Evolutionary conservation across 1,140 invertebrate genomes (phyloP).

Genomic region (Drosophila lacertosa): DNA sequence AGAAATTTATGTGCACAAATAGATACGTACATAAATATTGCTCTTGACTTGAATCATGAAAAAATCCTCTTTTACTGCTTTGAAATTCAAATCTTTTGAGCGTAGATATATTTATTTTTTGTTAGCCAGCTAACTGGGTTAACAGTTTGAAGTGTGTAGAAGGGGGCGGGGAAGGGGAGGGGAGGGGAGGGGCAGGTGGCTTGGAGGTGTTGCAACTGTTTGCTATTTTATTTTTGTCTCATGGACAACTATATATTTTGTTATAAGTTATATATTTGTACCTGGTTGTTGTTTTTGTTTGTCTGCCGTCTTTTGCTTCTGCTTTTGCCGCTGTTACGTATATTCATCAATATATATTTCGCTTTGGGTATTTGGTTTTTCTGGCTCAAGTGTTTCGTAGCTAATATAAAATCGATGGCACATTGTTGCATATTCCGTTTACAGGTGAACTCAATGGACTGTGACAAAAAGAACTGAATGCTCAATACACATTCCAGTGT

Average conservation of each 20-base stretch:
- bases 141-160: background rate
- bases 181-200: background rate
- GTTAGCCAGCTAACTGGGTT: slow-evolving; percentile 5
- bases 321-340: slow-evolving; percentile 35
- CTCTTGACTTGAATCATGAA: background rate
- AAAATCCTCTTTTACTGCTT: background rate
- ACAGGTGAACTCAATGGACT: slow-evolving; percentile 42
- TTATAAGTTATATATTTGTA: slow-evolving; percentile 18
- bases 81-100: slow-evolving; percentile 7
- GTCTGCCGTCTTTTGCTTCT: too few relatives aligned
- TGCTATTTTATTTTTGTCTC: slow-evolving; percentile 7
- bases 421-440: slow-evolving; percentile 67
- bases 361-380: slow-evolving; percentile 50
- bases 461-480: slow-evolving; percentile 6
- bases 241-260: slow-evolving; percentile 22
- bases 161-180: too few relatives aligned
- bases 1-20: background rate
- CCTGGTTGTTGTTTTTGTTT: slow-evolving; percentile 23
- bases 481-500: background rate
- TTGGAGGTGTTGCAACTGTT: background rate
- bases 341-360: slow-evolving; percentile 60
- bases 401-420: slow-evolving; percentile 76
- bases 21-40: background rate
- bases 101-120: background rate
- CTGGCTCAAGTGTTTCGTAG: slow-evolving; percentile 63